phyloP scores from a whole-genome alignment of 2,113 vertebrate species.

The Neopipo cinnamomea region DNA sequence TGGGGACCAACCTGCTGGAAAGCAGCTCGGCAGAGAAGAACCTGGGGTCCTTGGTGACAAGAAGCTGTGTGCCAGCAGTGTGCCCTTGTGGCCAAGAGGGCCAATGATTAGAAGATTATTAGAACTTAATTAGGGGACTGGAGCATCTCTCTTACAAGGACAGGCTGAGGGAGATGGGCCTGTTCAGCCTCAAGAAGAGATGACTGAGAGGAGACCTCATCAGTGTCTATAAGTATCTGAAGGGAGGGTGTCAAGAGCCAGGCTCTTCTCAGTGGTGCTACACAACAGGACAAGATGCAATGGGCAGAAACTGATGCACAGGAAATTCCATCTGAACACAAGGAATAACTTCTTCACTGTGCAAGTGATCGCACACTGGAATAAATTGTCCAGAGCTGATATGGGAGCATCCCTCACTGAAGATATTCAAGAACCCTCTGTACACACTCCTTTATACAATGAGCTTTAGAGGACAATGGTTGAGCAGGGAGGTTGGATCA shows the following conservation, averaged over 20 bases:
- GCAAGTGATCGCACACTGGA: neutral
- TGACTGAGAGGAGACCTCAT: neutral
- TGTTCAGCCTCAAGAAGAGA: neutral
- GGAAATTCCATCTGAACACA: neutral
- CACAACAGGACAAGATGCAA: neutral
- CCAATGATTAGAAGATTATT: neutral
- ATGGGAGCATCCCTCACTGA: neutral
- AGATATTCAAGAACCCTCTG: neutral
- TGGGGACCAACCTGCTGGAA: neutral
- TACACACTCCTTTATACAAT: neutral
- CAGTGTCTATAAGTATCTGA: neutral
- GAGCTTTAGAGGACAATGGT: neutral
- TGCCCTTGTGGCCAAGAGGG: neutral
- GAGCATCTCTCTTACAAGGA: neutral
- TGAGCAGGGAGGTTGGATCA: neutral
- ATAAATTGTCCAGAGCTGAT: neutral
- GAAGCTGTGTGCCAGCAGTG: neutral
- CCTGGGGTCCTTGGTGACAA: neutral
- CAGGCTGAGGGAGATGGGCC: neutral
- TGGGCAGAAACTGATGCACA: neutral
- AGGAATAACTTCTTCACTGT: neutral
- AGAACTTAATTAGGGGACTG: neutral
- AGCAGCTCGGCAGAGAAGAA: neutral
- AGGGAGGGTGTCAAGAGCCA: neutral
- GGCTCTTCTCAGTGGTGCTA: fast-evolving